These are phyloP conservation scores for Pectinophora gossypiella DNA, from an alignment of 1,140 invertebrate species.

Conservation along the genomic window DNA sequence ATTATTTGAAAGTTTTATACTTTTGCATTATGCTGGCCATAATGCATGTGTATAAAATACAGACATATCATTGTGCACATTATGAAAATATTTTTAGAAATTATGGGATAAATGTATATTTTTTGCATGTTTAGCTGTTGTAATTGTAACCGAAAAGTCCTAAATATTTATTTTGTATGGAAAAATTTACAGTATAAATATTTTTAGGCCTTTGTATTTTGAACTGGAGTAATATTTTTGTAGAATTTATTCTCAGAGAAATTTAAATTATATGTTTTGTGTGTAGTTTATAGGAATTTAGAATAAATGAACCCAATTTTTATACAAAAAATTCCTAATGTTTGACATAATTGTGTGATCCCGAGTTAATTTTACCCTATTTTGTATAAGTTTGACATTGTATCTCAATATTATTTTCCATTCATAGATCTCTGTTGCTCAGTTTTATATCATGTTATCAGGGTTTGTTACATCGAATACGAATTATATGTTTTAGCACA, in stretches of 20 bases:
- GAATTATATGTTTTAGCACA: background rate
- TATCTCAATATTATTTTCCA: slow-evolving; percentile 7
- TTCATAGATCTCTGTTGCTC: background rate
- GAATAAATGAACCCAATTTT: background rate
- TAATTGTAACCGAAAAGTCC: slow-evolving; percentile 8
- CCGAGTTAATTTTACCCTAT: background rate
- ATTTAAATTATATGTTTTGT: background rate
- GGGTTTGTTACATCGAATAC: background rate
- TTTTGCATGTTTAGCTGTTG: slow-evolving; percentile 20
- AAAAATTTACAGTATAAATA: slow-evolving; percentile 18
- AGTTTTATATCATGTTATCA: background rate
- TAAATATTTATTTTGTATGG: slow-evolving; percentile 28
- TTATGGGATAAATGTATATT: slow-evolving; percentile 20
- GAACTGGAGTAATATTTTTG: slow-evolving; percentile 14
- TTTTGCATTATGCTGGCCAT: slow-evolving; percentile 46
- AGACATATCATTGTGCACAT: background rate
- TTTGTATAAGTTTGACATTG: background rate
- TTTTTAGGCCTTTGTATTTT: slow-evolving; percentile 25
- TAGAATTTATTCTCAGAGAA: slow-evolving; percentile 9
- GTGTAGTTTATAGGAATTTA: background rate
- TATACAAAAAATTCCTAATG: background rate
- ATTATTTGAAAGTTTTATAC: slow-evolving; percentile 15
- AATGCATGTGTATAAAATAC: slow-evolving; percentile 23
- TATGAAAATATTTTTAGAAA: background rate
- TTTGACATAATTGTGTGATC: background rate